Base-by-base conservation (phyloP, 2,888 invertebrate species). In the Orthonychiurus folsomi region DNA sequence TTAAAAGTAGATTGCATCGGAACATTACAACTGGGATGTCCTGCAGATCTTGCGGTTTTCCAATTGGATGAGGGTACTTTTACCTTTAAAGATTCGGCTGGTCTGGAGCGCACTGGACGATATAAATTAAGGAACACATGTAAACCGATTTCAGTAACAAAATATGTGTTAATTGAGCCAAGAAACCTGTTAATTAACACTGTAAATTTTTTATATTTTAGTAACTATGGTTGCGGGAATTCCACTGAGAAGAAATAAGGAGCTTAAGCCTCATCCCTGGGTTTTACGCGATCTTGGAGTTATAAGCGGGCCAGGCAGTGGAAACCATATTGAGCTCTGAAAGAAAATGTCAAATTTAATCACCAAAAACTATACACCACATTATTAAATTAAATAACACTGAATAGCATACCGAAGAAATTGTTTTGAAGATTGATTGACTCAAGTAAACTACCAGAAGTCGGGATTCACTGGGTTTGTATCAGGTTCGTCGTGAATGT, bases 41-140 rank as follows among this genome's bases (percentile, higher is more conserved):
- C 55, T 2, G 55, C 55, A 3, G 55, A 55, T 12, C 20, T 55
- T 55, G 55, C 55, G 5, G 24, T 55, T 25, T 55, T 55, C 55
- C 2, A 25, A 21, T 24, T 55, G 2, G 55, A 55, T n/a, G 24
- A 3, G n/a, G 55, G 55, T 3, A 25, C 20, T 21, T 55, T 55
- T 15, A 55, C 55, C 3, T 55, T 55, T 25, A 3, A 25, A 25
- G 55, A 55, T 12, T 25, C 55, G 20, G n/a, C 23, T 3, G 55
- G 55, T n/a, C n/a, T 5, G 2, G 55, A 55, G 12, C 20, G 55
- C 20, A 25, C n/a, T 12, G 55, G 55, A 55, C 20, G 24, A 2
- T 3, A 23, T 12, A 20, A 2, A 3, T 25, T 55, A 12, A 24
- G n/a, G 3, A 55, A 55, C 24, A 55, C 20, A 25, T 25, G 55